phyloP scores from a whole-genome alignment of 35 echinoderm and acorn worm species.

The Holothuria glaberrima region DNA sequence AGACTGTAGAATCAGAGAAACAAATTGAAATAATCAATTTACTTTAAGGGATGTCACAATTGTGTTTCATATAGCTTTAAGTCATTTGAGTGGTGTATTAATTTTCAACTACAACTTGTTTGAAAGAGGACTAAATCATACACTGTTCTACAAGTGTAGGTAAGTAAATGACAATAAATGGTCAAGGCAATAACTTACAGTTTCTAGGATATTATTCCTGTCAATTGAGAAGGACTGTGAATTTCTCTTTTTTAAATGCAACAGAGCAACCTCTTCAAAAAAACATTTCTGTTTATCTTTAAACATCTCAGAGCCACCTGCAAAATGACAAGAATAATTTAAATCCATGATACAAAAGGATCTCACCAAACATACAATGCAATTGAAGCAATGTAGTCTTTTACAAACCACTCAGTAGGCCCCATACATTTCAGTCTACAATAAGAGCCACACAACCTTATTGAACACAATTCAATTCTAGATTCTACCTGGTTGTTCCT shows the following conservation, averaged over 20 bases:
- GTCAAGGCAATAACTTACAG: constrained; percentile 64
- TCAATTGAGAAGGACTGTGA: constrained; percentile 66
- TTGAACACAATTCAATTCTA: neutral
- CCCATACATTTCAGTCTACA: too few species aligned
- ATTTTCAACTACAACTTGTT: too few species aligned
- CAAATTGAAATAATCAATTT: neutral
- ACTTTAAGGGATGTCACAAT: too few species aligned
- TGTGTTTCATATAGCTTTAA: too few species aligned
- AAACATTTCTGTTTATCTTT: constrained; percentile 95
- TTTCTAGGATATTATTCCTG: constrained; percentile 81
- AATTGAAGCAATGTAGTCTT: neutral
- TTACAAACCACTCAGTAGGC: too few species aligned
- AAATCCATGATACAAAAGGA: neutral
- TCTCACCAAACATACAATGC: too few species aligned
- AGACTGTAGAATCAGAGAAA: constrained; percentile 65
- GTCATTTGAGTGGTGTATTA: too few species aligned
- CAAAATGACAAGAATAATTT: neutral
- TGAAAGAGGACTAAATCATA: too few species aligned
- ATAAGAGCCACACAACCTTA: neutral
- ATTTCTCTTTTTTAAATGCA: constrained; percentile 64
- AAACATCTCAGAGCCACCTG: constrained; percentile 96
- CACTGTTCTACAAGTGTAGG: too few species aligned
- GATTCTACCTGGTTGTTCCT: too few species aligned
- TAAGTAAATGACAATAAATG: too few species aligned
- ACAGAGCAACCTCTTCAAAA: constrained; percentile 71